Base-by-base conservation (phyloP, 2,113 vertebrate species). In the Lota lota region DNA sequence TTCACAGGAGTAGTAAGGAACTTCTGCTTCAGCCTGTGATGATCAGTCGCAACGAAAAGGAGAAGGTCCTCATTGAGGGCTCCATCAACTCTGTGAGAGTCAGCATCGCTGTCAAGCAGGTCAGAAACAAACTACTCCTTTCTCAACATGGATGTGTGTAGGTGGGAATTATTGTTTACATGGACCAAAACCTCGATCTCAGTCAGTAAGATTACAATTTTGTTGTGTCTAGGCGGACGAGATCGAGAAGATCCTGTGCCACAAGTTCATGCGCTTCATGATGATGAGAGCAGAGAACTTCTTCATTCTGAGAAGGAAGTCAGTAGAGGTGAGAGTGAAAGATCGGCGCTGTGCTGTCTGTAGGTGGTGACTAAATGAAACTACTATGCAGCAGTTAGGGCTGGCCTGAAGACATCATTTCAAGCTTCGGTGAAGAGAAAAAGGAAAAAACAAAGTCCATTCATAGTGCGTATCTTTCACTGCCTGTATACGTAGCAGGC, bases 241-340 rank as follows among this genome's bases (percentile, higher is more conserved):
- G 90, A 99, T 99, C 0, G 97, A 99, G 92, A 99, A 99, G 92
- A 99, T 99, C 82, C 89, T 99, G 68, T 99, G 97, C 86, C 97
- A 99, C 88, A 99, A 99, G 75, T 99, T 99, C 82, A 99, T 99
- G 97, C 96, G 97, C 63, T 99, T 99, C 85, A 99, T 99, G 97
- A 99, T 99, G 97, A 99, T 99, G 97, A 94, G 97, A 88, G 97
- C 97, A 0, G 97, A 99, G 89, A 99, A 97, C 83, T 99, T 99
- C 89, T 99, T 98, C 88, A 98, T 99, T 70, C 92, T 99, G 71
- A 92, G 97, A 74, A 95, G 97, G 84, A 99, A 98, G 85, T 89
- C 97, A 0, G 96, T 99, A 24, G 97, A 99, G 95, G 97, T 99
- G 67, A 93, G 79, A 22, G 15, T 51, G 0, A 7, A 19, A 19